Evolutionary conservation across 2,888 invertebrate species (phyloP), one percentile per base, ranked within the genome.

Genomic region (Norana najaformis): DNA sequence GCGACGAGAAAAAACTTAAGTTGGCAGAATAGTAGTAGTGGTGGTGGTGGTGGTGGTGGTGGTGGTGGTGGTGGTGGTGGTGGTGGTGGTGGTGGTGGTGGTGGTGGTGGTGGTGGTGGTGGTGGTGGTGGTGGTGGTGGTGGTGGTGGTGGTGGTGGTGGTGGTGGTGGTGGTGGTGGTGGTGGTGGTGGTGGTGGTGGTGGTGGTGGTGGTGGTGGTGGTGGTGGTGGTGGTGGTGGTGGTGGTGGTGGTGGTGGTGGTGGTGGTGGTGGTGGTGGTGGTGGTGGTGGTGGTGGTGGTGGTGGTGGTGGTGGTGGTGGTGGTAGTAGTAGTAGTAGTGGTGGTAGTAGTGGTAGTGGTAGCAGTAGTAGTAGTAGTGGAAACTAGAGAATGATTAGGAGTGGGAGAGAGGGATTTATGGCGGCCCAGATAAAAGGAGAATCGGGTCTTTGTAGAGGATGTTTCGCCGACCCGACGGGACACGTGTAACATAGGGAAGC

Each of bases 391-490:
- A 4, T 85, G 85, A 36, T 85, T 85, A 20, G 36, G 85, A 34
- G 69, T 69, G 69, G 69, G 69, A 69, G 30, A n/a, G 69, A 69
- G 69, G 69, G 69, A 69, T 69, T 69, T 69, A 69, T n/a, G 69
- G 69, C n/a, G 30, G 69, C 1, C 69, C 30, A 69, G 69, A 69
- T 69, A 69, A 69, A 69, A 69, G 69, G 3, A n/a, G 69, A 69
- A 5, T 8, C 8, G 69, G 69, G 16, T 69, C n/a, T n/a, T 69
- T 69, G 69, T 69, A n/a, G 30, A 30, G 69, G 69, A 69, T 69
- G 69, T 69, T n/a, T 69, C 69, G 69, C 13, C 8, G 30, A 11
- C n/a, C 69, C 69, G n/a, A 69, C 16, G 69, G 69, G n/a, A 69
- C 69, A 69, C 69, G 8, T 69, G 69, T 69, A 69, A n/a, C n/a